Base-by-base conservation (phyloP, 2,888 invertebrate genomes). In the Amphimallon solstitiale region DNA sequence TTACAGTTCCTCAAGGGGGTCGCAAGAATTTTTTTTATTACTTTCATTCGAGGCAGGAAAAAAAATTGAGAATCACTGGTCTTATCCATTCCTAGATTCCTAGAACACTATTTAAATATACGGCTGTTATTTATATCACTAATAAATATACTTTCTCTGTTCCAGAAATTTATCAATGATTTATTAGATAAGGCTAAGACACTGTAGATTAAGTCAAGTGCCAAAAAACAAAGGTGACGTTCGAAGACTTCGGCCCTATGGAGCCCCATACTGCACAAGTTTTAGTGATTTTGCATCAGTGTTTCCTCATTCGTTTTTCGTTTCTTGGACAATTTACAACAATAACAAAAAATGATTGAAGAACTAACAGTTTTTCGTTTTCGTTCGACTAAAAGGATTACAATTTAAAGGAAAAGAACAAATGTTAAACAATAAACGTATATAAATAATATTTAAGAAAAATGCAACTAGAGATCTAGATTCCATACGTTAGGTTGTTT, bases 141-240 rank as follows among this genome's bases (percentile, higher is more conserved):
- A n/a, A n/a, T 23, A 23, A 23, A 23, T 5, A 5, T n/a, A 21
- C 56, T n/a, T 52, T 74, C 77, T 80, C 77, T 75, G 76, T 89
- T 88, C 67, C 87, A 93, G 93, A 94, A 93, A 90, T 94, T 94
- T 84, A 93, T 94, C 82, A 92, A 92, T 81, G 94, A 94, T 84
- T 87, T 94, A 80, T 86, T 94, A 83, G 93, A 93, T 82, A 92
- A 93, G 83, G 93, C 93, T 81, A 94, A 94, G 85, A 94, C 94
- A 81, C 89, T 94, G 82, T 93, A 91, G 88, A 83, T 74, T 71
- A 71, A 78, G 79, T 78, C 74, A 80, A 78, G 81, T 82, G 82
- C 82, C 82, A 82, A 81, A 79, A 71, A 68, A 66, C 49, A 67
- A 62, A 67, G 67, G 73, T 66, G 61, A 49, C 56, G 48, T 63